A percentile compares a stretch with the other conserved stretches of the same genome.
phyloP scores from a whole-genome alignment of 2,888 invertebrate genomes.

The Drosophila hamatofila region DNA sequence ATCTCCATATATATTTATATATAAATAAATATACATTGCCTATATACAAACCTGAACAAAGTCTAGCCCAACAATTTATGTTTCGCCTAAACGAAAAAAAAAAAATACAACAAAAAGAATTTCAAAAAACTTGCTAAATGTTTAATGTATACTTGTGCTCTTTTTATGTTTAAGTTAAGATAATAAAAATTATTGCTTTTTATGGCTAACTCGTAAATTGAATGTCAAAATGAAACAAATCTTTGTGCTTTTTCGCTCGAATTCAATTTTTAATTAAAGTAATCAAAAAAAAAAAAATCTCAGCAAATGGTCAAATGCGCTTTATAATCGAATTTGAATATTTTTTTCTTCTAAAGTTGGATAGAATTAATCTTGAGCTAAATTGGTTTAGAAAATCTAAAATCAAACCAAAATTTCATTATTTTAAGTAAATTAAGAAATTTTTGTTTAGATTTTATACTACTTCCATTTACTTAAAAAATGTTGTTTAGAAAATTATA shows the following conservation, averaged over 20 bases:
- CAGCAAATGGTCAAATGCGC: slow-evolving; percentile 5
- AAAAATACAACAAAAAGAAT: slow-evolving; percentile 8
- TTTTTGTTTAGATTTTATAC: background rate
- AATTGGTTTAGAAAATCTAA: background rate
- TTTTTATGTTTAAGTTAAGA: slow-evolving; percentile 59
- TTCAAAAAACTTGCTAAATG: slow-evolving; percentile 44
- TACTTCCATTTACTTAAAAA: background rate
- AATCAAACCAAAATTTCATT: background rate
- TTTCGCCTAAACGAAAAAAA: slow-evolving; percentile 33
- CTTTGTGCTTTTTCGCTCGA: slow-evolving; percentile 53
- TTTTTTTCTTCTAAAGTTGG: slow-evolving; percentile 22
- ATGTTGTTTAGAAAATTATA: too few relatives aligned
- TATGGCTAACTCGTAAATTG: slow-evolving; percentile 47
- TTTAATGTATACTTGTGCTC: slow-evolving; percentile 61
- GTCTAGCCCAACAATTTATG: slow-evolving; percentile 49
- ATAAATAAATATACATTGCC: slow-evolving; percentile 36
- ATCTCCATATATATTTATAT: slow-evolving; percentile 55
- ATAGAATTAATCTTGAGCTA: background rate
- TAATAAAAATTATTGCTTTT: slow-evolving; percentile 43
- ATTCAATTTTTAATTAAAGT: slow-evolving; percentile 41
- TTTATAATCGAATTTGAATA: background rate
- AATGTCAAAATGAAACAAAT: slow-evolving; percentile 36
- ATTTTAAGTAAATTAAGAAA: background rate
- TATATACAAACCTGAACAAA: slow-evolving; percentile 63
- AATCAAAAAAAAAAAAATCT: slow-evolving; percentile 34